Percentiles rank a stretch among this genome's conserved stretches.
phyloP scores from a whole-genome alignment of 2,888 invertebrate genomes.

The Melipona bicolor region DNA sequence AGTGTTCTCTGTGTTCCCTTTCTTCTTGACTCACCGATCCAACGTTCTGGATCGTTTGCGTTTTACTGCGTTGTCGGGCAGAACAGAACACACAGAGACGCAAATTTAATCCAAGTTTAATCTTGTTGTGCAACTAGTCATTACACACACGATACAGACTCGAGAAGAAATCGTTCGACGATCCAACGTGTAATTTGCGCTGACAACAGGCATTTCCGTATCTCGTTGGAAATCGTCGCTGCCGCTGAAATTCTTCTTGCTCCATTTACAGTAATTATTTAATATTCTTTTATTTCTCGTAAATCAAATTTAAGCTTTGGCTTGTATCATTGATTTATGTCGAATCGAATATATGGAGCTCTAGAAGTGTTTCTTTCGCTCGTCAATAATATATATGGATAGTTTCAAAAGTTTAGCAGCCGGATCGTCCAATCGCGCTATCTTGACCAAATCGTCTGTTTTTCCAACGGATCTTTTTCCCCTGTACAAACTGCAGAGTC shows the following conservation, averaged over 20 bases:
- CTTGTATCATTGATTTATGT: not conserved
- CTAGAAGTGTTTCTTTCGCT: no score
- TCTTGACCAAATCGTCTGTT: not conserved
- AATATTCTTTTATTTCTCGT: not conserved
- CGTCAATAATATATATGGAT: not conserved
- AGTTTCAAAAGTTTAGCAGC: not conserved
- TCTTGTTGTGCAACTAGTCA: slow-evolving; percentile 19
- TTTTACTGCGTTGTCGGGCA: not conserved
- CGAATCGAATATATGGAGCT: not conserved
- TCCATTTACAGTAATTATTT: no score
- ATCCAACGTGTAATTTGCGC: slow-evolving; percentile 2
- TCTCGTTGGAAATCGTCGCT: not conserved
- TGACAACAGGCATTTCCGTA: slow-evolving; percentile 23
- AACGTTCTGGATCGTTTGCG: slow-evolving; percentile 41
- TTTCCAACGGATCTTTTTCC: not conserved
- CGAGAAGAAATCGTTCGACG: slow-evolving; percentile 34
- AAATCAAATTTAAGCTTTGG: not conserved
- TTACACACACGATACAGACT: not conserved
- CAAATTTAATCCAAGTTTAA: slow-evolving; percentile 26
- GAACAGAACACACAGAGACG: not conserved
- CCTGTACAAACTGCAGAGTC: no score
- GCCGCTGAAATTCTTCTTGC: not conserved
- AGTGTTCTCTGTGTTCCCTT: slow-evolving; percentile 17
- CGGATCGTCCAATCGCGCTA: not conserved
- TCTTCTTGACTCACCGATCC: not conserved